Evolutionary conservation across 2,888 invertebrate species (phyloP).

Genomic region (Lasius platythorax): DNA sequence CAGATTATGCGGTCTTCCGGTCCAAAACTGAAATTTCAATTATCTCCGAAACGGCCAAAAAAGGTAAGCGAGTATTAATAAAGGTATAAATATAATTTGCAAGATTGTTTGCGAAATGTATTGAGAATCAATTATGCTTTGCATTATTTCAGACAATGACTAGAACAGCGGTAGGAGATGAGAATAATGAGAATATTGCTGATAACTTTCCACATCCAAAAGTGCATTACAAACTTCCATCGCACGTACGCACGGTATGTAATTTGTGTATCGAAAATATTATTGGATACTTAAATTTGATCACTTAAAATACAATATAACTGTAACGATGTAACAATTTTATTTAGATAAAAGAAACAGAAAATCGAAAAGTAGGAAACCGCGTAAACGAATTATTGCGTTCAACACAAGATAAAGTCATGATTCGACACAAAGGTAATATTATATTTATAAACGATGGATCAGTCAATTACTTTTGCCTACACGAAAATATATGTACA

Average conservation of each 20-base stretch:
- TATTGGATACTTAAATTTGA: not conserved
- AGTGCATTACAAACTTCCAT: conserved; percentile 74
- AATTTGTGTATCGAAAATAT: conserved; percentile 14
- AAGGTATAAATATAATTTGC: not conserved
- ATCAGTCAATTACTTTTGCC: not conserved
- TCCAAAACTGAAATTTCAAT: conserved; percentile 42
- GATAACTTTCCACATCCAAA: conserved; percentile 71
- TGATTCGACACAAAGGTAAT: conserved; percentile 79
- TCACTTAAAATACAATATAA: conserved; percentile 5
- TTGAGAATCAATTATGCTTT: not conserved
- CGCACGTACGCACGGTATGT: conserved; percentile 73
- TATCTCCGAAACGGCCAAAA: conserved; percentile 39
- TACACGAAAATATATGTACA: not conserved
- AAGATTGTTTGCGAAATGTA: not conserved
- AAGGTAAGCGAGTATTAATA: not conserved
- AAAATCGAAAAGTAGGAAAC: conserved; percentile 54
- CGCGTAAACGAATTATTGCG: conserved; percentile 72
- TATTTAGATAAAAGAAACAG: conserved; percentile 60
- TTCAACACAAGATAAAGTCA: conserved; percentile 75
- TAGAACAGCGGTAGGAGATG: conserved; percentile 28
- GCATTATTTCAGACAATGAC: conserved; percentile 6
- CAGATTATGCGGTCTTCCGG: not conserved
- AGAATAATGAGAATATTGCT: conserved; percentile 67
- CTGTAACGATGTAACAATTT: not conserved
- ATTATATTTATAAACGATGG: not conserved